phyloP scores from a whole-genome alignment of 2,113 vertebrate species.

The Rana temporaria region DNA sequence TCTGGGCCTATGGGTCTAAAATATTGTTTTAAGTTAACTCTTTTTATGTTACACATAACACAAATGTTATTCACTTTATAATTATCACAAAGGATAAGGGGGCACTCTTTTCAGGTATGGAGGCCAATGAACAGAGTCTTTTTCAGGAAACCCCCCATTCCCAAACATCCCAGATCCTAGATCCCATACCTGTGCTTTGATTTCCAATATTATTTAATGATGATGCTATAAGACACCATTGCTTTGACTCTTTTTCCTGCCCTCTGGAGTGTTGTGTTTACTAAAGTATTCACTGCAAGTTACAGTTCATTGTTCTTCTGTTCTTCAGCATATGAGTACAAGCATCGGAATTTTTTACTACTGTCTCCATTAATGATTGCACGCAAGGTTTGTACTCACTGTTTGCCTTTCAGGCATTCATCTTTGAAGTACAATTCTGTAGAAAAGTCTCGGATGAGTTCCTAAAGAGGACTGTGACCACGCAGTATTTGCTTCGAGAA shows the following conservation, averaged over 20 bases:
- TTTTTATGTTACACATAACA: too few relatives aligned
- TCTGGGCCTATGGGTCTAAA: too few relatives aligned
- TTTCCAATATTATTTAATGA: background rate
- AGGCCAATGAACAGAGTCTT: too few relatives aligned
- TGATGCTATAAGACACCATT: background rate
- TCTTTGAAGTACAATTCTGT: background rate
- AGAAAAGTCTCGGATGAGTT: background rate
- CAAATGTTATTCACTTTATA: too few relatives aligned
- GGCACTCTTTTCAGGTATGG: too few relatives aligned
- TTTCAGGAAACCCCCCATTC: too few relatives aligned
- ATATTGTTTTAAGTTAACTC: too few relatives aligned
- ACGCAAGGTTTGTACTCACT: background rate
- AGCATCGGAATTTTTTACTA: conserved; percentile 14
- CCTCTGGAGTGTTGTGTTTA: background rate
- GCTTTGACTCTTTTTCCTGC: background rate
- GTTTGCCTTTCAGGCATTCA: background rate
- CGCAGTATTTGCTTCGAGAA: too few relatives aligned
- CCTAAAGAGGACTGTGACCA: too few relatives aligned
- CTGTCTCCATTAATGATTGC: background rate
- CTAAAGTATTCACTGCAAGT: background rate
- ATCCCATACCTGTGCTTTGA: background rate
- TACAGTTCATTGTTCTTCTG: background rate
- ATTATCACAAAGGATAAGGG: too few relatives aligned
- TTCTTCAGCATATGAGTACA: conserved; percentile 4
- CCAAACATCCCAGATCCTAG: too few relatives aligned